Conservation (phyloP, 2,797 vertebrate species). For the Notoglanidium macrostoma region DNA sequence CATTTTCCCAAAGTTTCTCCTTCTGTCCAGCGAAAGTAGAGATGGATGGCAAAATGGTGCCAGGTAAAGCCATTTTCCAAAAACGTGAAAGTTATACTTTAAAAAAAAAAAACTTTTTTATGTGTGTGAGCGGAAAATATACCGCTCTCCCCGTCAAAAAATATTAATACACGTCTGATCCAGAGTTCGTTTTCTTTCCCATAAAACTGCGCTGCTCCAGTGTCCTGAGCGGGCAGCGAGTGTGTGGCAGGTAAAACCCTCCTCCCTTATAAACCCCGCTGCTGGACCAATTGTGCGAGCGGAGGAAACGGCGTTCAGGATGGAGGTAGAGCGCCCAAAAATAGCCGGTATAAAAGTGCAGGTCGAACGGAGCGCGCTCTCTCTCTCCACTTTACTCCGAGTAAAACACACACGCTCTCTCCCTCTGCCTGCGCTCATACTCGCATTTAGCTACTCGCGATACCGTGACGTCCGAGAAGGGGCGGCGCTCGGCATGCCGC, state of each 20-base stretch:
- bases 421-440: conserved; percentile 33
- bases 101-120: neutral
- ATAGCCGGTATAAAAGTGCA: conserved; percentile 92
- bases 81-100: conserved; percentile 51
- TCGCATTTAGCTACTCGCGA: conserved; percentile 39
- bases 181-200: conserved; percentile 49
- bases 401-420: conserved; percentile 1
- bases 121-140: neutral
- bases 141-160: conserved; percentile 21
- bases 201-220: conserved; percentile 46
- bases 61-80: conserved; percentile 84
- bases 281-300: conserved; percentile 83
- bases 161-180: conserved; percentile 18
- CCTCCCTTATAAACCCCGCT: conserved; percentile 69
- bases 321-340: conserved; percentile 82
- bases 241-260: conserved; percentile 71
- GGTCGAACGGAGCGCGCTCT: neutral
- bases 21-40: conserved; percentile 89
- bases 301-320: conserved; percentile 92
- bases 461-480: conserved; percentile 13
- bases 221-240: conserved; percentile 4
- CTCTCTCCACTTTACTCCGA: neutral
- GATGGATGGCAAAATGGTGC: conserved; percentile 91
- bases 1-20: conserved; percentile 87
- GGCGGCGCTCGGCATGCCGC: neutral